Base-by-base conservation (phyloP, 1,140 invertebrate genomes). In the Drosophila ficusphila region DNA sequence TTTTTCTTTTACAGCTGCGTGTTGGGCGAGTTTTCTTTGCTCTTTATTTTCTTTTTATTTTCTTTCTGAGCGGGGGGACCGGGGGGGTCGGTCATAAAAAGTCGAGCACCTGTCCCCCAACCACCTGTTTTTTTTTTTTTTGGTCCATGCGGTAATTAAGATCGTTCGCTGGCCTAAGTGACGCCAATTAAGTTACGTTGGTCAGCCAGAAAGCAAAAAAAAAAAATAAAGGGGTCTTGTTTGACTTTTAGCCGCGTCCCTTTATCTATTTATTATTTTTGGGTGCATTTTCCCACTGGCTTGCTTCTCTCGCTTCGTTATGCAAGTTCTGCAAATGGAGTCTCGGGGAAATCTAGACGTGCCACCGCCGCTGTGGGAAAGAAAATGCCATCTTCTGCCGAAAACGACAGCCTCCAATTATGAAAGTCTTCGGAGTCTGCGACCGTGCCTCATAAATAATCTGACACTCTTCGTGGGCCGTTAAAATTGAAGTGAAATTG, bases 401-500 rank as follows among this genome's bases (percentile, higher is more conserved):
- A 7, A 33, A 33, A 31, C 2, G 12, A 58, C 71, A 54, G 41
- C 53, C 69, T 56, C 41, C 72, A 82, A 81, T 81, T 81, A 72
- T 72, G 51, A 68, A 33, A 60, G 21, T 21, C 27, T 11, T 2
- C 19, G 4, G 41, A 31, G 56, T 33, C 56, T 39, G 56, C 2
- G n/a, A 23, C 16, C 23, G 21, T 27, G 57, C 36, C 51, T 56
- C 49, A 53, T 67, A 47, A 54, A 83, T 79, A 83, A 79, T 58
- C 79, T 69, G 79, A 69, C 79, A 77, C 77, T 86, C 72, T 79
- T 58, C 61, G 56, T 61, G 72, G 67, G 57, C 62, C 64, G 77
- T 76, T 74, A 70, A 81, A 81, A 77, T 70, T 83, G 70, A 70
- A 83, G 81, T 81, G 81, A 86, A 86, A 86, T 88, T 88, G 81